Conservation (phyloP, 2,113 vertebrate species). For the Tursiops truncatus region DNA sequence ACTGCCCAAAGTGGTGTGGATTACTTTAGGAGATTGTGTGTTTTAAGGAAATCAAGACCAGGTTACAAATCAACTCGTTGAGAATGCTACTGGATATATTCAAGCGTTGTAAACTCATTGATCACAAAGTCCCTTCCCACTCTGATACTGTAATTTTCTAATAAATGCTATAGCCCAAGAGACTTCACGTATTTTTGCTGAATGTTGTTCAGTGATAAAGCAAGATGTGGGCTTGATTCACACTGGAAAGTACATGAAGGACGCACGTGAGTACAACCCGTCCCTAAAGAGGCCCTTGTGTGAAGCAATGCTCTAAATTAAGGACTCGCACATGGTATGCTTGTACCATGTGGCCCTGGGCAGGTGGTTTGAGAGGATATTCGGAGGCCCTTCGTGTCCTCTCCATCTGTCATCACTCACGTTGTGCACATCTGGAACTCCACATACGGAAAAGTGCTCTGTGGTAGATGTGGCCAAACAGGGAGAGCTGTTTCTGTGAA, state of each 20-base stretch:
- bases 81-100: not conserved
- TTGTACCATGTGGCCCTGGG: rapidly evolving
- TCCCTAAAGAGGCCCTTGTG: not conserved
- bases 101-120: not conserved
- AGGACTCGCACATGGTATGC: rapidly evolving
- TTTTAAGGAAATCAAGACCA: not conserved
- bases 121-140: not conserved
- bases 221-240: not conserved
- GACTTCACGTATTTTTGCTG: not conserved
- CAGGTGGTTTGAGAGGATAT: not conserved
- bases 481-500: not conserved
- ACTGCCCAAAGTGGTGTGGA: not conserved
- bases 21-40: not conserved
- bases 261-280: not conserved
- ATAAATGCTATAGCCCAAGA: not conserved
- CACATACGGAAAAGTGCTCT: not conserved
- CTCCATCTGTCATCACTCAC: not conserved
- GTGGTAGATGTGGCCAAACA: not conserved
- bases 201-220: not conserved
- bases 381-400: not conserved
- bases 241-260: not conserved
- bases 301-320: not conserved
- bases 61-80: not conserved
- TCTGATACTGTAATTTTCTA: not conserved
- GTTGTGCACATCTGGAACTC: not conserved